Conservation (phyloP, 2,113 vertebrate species). For the Potamarius usumacintae region DNA sequence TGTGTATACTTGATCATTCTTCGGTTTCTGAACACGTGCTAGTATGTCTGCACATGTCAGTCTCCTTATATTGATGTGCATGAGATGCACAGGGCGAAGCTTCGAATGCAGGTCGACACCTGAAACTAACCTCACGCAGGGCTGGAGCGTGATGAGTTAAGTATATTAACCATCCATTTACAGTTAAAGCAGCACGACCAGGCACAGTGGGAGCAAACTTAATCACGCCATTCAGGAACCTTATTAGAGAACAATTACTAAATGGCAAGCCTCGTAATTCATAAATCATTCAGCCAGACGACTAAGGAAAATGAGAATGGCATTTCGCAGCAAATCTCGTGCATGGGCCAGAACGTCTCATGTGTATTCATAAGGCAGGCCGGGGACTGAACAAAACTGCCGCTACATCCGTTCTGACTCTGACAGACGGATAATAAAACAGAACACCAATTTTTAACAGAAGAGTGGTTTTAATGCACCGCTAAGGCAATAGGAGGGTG, state of each 20-base stretch:
- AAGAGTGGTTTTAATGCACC: constrained; percentile 24
- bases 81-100: constrained; percentile 25
- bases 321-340: constrained; percentile 45
- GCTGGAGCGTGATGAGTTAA: constrained; percentile 56
- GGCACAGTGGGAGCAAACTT: constrained; percentile 64
- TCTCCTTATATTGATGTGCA: background rate
- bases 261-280: constrained; percentile 72
- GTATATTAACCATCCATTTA: constrained; percentile 70
- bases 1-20: background rate
- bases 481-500: background rate
- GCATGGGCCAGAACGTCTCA: constrained; percentile 36
- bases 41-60: background rate
- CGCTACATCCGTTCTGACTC: constrained; percentile 10
- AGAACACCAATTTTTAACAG: constrained; percentile 28
- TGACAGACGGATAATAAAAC: constrained; percentile 34
- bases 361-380: constrained; percentile 48
- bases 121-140: constrained; percentile 9
- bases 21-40: background rate
- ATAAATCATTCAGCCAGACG: constrained; percentile 72
- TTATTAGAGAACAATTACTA: constrained; percentile 75
- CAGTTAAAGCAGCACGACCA: constrained; percentile 68
- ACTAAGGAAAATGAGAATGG: constrained; percentile 46
- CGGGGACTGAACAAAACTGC: constrained; percentile 10
- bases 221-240: constrained; percentile 69
- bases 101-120: constrained; percentile 41